These are phyloP conservation scores for Elachura formosa DNA, from an alignment of 2,113 vertebrate genomes.

Conservation along the genomic window DNA sequence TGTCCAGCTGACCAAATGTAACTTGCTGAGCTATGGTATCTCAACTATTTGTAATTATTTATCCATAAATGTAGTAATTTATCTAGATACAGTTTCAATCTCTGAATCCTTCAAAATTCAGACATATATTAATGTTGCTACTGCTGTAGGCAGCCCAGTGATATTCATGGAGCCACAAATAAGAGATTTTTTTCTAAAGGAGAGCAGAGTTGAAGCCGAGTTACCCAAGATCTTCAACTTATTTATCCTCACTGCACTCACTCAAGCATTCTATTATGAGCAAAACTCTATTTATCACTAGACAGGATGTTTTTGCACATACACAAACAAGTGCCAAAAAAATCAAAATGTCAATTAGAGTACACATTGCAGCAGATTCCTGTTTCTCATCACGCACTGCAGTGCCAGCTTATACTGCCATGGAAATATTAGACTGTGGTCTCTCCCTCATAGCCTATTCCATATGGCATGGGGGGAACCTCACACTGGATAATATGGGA, in stretches of 20 bases:
- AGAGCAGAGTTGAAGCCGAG: background rate
- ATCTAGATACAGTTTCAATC: background rate
- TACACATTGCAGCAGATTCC: background rate
- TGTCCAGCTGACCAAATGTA: background rate
- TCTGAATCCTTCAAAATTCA: background rate
- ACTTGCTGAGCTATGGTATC: background rate
- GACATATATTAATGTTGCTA: slow-evolving; percentile 7
- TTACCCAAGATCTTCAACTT: background rate
- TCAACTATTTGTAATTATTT: background rate
- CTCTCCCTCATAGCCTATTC: background rate
- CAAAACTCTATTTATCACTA: slow-evolving; percentile 19
- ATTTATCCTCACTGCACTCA: background rate
- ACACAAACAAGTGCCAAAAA: slow-evolving; percentile 37
- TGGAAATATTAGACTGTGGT: background rate
- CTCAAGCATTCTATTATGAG: background rate
- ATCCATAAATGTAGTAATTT: background rate
- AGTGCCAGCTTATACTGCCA: background rate
- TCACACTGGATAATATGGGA: background rate
- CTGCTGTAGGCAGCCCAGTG: background rate
- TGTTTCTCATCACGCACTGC: background rate
- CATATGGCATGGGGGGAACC: background rate
- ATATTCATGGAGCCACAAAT: background rate
- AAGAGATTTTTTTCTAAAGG: background rate
- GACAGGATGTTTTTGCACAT: background rate
- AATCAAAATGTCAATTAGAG: slow-evolving; percentile 1